Evolutionary conservation across 2,888 invertebrate species (phyloP), one percentile per base, ranked within the genome.

Genomic region (Pristionchus entomophagus): DNA sequence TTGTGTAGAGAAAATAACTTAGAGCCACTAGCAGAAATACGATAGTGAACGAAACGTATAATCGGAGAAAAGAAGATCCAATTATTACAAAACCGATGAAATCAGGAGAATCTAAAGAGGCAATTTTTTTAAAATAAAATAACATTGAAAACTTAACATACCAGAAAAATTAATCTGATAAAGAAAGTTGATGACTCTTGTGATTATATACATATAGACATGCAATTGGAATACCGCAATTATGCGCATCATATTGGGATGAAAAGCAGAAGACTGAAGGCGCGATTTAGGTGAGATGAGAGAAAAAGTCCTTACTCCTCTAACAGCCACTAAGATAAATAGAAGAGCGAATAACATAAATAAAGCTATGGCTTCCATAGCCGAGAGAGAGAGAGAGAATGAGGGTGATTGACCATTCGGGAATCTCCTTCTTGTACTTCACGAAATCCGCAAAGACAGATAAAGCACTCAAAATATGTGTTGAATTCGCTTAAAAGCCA

Each of bases 241-340:
- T 8, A 73, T 38, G 41, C 73, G n/a, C 73, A 73, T 73, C 73
- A 73, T 73, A n/a, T 73, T 73, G n/a, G 73, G 73, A 26, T 73
- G 73, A 26, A 73, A 73, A 45, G 26, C 41, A n/a, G 73, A 38
- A 10, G 73, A 73, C 73, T 73, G 45, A 45, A 45, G 41, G n/a
- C 6, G 8, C 17, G n/a, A 22, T 17, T 56, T 56, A n/a, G n/a
- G n/a, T n/a, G n/a, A n/a, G n/a, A n/a, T n/a, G n/a, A 2, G 2
- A 65, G 19, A 65, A 65, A 38, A 17, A 22, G 38, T 19, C n/a
- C 10, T 65, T 73, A 73, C 73, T 19, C 41, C 41, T 6, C 73
- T 41, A 14, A 73, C 41, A 26, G 26, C 19, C 1, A 6, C 12
- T n/a, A 32, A n/a, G 1, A 32, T 41, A 19, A 41, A 14, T n/a